A percentile compares a stretch with the other conserved stretches of the same genome.
Conservation (phyloP, 2,113 vertebrate genomes). For the Planiliza haematocheilus region DNA sequence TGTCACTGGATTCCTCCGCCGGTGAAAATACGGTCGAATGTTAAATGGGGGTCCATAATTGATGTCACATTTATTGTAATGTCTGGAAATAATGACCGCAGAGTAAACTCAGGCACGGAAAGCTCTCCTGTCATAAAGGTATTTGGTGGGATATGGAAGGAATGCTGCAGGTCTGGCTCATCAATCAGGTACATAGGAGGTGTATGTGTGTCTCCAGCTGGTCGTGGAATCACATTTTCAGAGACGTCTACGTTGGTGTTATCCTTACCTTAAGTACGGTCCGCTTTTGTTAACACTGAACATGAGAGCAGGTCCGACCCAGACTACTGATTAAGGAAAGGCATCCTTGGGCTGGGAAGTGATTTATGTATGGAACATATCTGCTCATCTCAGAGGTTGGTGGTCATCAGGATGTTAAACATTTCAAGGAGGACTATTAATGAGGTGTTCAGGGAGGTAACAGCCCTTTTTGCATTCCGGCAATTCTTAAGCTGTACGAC, state of each 20-base stretch:
- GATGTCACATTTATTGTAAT: constrained; percentile 66
- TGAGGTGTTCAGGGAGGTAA: constrained; percentile 35
- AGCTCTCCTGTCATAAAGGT: constrained; percentile 53
- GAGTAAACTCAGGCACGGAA: constrained; percentile 81
- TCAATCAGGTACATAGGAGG: constrained; percentile 59
- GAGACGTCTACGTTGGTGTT: constrained; percentile 43
- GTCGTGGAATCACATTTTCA: constrained; percentile 27
- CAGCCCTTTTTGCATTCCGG: constrained; percentile 42
- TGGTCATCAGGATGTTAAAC: constrained; percentile 58
- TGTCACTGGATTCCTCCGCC: constrained; percentile 65
- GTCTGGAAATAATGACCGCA: constrained; percentile 62
- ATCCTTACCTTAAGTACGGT: constrained; percentile 11
- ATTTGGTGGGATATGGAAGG: constrained; percentile 70
- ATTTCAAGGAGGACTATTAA: constrained; percentile 58
- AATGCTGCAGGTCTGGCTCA: constrained; percentile 62
- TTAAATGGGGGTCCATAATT: constrained; percentile 69
- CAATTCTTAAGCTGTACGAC: constrained; percentile 28
- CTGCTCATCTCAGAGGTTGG: constrained; percentile 52
- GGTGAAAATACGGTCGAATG: constrained; percentile 51
- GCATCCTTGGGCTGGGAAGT: constrained; percentile 44
- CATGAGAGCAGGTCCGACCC: constrained; percentile 13
- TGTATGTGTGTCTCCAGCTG: constrained; percentile 43
- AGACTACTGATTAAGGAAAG: constrained; percentile 56
- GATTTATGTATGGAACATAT: constrained; percentile 64
- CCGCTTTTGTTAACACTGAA: constrained; percentile 17